Base-by-base conservation (phyloP, 1,140 invertebrate species). In the Cydia amplana region DNA sequence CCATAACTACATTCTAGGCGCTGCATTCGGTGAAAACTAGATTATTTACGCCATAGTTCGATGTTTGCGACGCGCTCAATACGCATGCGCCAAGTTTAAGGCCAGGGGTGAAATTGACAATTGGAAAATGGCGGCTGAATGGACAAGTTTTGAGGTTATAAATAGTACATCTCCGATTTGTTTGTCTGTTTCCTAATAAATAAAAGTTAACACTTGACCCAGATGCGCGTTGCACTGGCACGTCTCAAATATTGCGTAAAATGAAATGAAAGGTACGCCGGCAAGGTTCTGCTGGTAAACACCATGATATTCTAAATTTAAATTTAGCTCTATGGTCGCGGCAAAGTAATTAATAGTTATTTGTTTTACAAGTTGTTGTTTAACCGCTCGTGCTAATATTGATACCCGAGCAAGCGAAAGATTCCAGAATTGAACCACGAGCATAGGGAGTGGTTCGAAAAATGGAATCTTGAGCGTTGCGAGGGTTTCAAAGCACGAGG, bases 11-110 rank as follows among this genome's bases (percentile, higher is more conserved):
- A 40, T 70, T 23, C 49, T 28, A 73, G 14, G 16, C 10, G 72
- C 20, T 9, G 23, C 0, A 20, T 23, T 51, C n/a, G 32, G 25
- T 9, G 23, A 73, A 51, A 73, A 28, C 43, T 51, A 23, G 23
- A 51, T 51, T 73, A 73, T 73, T 73, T 55, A 75, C 85, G 87
- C 86, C 86, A 88, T 89, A 85, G 87, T 89, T 77, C 36, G 75
- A 23, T 60, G 55, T 60, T 78, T 23, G 51, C 65, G 70, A 60
- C 72, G 23, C n/a, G 14, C 7, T 36, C 36, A 82, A 49, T 67
- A 79, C 87, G 87, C 87, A 91, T 89, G 87, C 89, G 87, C 78
- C 23, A 55, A 16, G 49, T 46, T 79, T 81, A 88, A 89, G 84
- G 85, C 82, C 85, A 88, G 84, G 87, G 87, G 89, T 87, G 83